Percentiles rank a stretch among this genome's conserved stretches.
Evolutionary conservation across 2,113 vertebrate species (phyloP).

Genomic region (Machaerirhynchus nigripectus): DNA sequence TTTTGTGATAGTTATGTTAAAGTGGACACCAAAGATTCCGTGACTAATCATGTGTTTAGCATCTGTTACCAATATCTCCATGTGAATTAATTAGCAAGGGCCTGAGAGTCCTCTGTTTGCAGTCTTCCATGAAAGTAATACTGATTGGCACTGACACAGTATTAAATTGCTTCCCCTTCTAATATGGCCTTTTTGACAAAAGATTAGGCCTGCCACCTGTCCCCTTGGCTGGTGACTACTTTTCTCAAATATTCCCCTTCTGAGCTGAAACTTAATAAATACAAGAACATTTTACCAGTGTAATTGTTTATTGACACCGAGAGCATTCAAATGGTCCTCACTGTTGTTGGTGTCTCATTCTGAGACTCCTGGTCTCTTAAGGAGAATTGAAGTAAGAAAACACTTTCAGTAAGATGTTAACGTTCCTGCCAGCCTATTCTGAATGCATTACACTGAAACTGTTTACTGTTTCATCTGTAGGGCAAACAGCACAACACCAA

Average conservation of each 20-base stretch:
- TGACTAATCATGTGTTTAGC: slow-evolving; percentile 30
- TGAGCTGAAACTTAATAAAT: background rate
- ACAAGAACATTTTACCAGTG: background rate
- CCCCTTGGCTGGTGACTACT: background rate
- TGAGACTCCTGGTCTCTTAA: background rate
- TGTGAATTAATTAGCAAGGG: slow-evolving; percentile 40
- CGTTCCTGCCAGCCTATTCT: background rate
- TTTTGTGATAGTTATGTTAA: background rate
- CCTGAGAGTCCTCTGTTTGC: slow-evolving; percentile 16
- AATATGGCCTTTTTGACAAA: background rate
- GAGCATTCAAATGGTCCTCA: background rate
- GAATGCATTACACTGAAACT: background rate
- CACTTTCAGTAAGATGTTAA: background rate
- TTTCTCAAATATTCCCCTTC: background rate
- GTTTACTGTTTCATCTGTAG: background rate
- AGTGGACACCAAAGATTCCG: background rate
- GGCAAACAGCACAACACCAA: background rate
- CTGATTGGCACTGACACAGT: slow-evolving; percentile 23
- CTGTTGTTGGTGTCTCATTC: background rate
- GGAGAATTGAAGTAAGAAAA: background rate
- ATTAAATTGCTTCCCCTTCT: slow-evolving; percentile 28
- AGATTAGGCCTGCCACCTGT: slow-evolving; percentile 44
- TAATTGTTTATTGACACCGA: background rate
- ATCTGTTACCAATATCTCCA: slow-evolving; percentile 50
- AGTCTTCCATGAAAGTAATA: slow-evolving; percentile 36